A percentile compares a stretch with the other conserved stretches of the same genome.
These are phyloP conservation scores for Calosoma granatense DNA, from an alignment of 1,140 invertebrate genomes.

Conservation along the genomic window DNA sequence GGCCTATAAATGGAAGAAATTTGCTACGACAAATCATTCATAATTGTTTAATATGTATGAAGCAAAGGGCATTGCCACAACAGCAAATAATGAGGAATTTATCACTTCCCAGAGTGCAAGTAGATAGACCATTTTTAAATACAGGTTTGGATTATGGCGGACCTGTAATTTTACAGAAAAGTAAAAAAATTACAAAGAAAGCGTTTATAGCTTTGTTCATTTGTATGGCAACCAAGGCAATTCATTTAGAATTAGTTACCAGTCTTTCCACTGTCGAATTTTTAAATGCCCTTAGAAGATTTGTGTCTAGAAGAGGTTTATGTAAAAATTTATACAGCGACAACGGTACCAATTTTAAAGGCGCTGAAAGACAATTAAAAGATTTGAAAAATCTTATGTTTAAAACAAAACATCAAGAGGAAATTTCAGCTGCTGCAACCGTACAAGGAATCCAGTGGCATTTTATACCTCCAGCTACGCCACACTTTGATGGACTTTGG, in stretches of 20 bases:
- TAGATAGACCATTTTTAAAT: background rate
- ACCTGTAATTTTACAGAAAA: background rate
- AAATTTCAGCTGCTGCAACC: background rate
- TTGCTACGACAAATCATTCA: background rate
- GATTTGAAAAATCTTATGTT: slow-evolving; percentile 28
- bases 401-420: background rate
- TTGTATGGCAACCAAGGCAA: too few species aligned
- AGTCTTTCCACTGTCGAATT: slow-evolving; percentile 20
- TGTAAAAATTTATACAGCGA: slow-evolving; percentile 21
- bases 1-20: background rate
- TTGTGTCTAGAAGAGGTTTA: slow-evolving; percentile 16
- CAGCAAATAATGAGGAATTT: background rate
- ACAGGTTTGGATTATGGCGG: background rate
- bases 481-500: background rate
- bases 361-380: slow-evolving; percentile 13
- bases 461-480: background rate
- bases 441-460: too few species aligned
- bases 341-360: slow-evolving; percentile 24
- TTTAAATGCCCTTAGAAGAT: slow-evolving; percentile 18
- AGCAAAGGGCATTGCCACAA: background rate
- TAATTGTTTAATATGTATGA: background rate
- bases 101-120: background rate
- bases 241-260: slow-evolving; percentile 16
- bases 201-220: background rate
- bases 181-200: background rate